Conservation (phyloP, 2,113 vertebrate genomes). For the Percina caprodes region DNA sequence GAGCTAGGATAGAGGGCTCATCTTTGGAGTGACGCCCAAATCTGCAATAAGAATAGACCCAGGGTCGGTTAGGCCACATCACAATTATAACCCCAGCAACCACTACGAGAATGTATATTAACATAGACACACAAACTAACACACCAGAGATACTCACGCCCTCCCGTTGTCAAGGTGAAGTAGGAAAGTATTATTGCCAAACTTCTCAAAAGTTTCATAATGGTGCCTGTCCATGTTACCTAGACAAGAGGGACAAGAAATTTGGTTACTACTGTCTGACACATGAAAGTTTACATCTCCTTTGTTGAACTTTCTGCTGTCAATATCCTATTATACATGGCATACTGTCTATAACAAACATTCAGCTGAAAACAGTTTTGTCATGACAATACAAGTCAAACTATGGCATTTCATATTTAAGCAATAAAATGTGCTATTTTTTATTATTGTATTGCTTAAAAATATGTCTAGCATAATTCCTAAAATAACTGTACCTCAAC, state of each 20-base stretch:
- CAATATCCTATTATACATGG: background rate
- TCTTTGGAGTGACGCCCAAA: slow-evolving; percentile 89
- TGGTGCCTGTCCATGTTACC: slow-evolving; percentile 92
- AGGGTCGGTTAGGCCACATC: background rate
- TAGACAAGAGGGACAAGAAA: slow-evolving; percentile 49
- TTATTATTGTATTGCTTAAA: background rate
- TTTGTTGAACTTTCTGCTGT: background rate
- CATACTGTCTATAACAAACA: background rate
- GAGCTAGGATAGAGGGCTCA: slow-evolving; percentile 86
- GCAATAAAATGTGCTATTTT: background rate
- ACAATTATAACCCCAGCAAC: background rate
- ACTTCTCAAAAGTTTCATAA: slow-evolving; percentile 91
- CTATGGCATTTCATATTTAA: background rate
- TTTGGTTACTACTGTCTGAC: background rate
- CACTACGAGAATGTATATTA: background rate
- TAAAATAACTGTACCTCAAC: no score
- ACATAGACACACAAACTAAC: background rate
- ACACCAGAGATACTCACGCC: slow-evolving; percentile 74
- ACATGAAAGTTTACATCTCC: background rate
- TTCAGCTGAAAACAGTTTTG: background rate
- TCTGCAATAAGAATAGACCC: slow-evolving; percentile 63
- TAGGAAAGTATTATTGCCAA: slow-evolving; percentile 88
- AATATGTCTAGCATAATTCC: no score
- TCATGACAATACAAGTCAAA: background rate
- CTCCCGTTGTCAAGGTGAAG: slow-evolving; percentile 90